Evolutionary conservation across 1,140 invertebrate genomes (phyloP).

Genomic region (Macrobrachium rosenbergii): DNA sequence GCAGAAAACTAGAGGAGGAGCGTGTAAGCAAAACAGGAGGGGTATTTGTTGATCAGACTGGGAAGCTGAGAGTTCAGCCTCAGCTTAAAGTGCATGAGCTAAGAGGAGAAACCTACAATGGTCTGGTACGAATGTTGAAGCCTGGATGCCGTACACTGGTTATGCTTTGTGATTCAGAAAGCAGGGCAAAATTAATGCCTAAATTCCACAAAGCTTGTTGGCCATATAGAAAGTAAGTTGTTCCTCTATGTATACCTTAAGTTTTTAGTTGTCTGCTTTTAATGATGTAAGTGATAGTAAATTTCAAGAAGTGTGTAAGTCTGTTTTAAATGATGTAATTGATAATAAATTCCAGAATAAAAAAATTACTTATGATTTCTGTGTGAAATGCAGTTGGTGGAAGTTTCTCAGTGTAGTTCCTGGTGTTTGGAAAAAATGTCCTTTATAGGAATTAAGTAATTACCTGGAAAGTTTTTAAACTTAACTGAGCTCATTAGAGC

Average conservation of each 20-base stretch:
- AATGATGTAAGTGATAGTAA: neutral
- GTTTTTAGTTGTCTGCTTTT: slow-evolving; percentile 12
- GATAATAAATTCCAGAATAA: no score
- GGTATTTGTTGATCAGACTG: slow-evolving; percentile 64
- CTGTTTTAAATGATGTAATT: neutral
- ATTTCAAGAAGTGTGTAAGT: neutral
- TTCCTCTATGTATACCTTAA: slow-evolving; percentile 26
- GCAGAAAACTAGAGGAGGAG: slow-evolving; percentile 84
- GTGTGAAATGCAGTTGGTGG: no score
- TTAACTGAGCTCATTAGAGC: no score
- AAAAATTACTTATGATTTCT: no score
- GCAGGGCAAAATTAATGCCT: slow-evolving; percentile 86
- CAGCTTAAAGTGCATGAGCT: slow-evolving; percentile 91
- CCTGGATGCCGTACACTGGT: slow-evolving; percentile 95
- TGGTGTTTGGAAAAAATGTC: no score
- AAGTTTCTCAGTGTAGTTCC: no score
- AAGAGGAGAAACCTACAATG: slow-evolving; percentile 94
- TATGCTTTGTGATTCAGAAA: slow-evolving; percentile 89
- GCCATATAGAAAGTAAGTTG: slow-evolving; percentile 90
- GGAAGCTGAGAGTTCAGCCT: slow-evolving; percentile 27
- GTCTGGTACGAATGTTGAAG: slow-evolving; percentile 91
- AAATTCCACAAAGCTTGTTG: slow-evolving; percentile 94
- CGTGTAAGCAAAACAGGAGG: slow-evolving; percentile 71
- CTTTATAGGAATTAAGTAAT: no score
- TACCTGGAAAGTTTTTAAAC: no score